Conservation (phyloP, 2,113 vertebrate species). For the Petrocephalus zakoni region DNA sequence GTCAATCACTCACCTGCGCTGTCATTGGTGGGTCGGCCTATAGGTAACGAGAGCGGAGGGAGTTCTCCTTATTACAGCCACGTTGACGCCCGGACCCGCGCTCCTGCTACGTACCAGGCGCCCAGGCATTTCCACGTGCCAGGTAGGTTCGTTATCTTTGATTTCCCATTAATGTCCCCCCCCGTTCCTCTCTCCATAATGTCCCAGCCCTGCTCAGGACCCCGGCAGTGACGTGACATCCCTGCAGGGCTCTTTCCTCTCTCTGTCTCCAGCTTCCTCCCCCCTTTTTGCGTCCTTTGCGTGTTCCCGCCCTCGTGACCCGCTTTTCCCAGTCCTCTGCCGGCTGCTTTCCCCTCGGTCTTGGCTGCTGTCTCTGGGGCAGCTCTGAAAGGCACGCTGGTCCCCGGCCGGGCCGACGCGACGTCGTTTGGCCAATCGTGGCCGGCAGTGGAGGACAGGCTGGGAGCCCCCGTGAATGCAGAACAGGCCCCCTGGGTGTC, state of each 20-base stretch:
- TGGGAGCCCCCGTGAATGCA: not conserved
- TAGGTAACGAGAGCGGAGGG: constrained; percentile 89
- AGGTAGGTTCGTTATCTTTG: constrained; percentile 70
- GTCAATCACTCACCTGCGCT: constrained; percentile 42
- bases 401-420: not conserved
- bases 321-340: not conserved
- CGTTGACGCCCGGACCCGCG: constrained; percentile 82
- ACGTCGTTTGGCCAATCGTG: not conserved
- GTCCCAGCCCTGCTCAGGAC: constrained; percentile 5
- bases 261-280: not conserved
- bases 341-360: not conserved
- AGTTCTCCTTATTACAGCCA: constrained; percentile 92
- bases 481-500: not conserved
- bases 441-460: not conserved
- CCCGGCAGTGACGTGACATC: not conserved
- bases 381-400: not conserved
- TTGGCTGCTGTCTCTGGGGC: not conserved
- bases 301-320: not conserved
- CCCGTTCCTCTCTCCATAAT: constrained; percentile 12
- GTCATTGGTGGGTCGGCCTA: constrained; percentile 55
- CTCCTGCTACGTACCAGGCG: constrained; percentile 78
- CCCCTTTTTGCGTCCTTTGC: not conserved
- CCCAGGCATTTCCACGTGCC: constrained; percentile 97
- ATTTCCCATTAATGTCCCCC: not conserved
- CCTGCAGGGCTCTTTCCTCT: not conserved